A percentile compares a stretch with the other conserved stretches of the same genome.
Conservation (phyloP, 2,113 vertebrate species). For the Pelvicachromis taeniatus region DNA sequence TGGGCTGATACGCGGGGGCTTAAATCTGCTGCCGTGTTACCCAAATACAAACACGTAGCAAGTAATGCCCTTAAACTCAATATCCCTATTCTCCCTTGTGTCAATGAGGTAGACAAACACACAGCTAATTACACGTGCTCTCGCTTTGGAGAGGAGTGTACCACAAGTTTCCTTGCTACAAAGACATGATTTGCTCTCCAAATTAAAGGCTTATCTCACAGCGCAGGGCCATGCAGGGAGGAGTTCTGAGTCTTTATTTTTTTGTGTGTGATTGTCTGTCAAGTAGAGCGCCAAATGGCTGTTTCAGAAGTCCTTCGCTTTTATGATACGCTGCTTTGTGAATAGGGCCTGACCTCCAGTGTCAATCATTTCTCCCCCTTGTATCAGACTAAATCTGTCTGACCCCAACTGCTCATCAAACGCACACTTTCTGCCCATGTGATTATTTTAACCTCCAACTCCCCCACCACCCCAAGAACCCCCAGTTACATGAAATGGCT, state of each 20-base stretch:
- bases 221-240: constrained; percentile 12
- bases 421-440: not conserved
- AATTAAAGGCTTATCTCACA: constrained; percentile 60
- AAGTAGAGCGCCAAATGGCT: constrained; percentile 37
- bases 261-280: constrained; percentile 31
- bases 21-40: constrained; percentile 31
- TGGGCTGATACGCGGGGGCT: not conserved
- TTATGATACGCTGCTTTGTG: constrained; percentile 33
- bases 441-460: not conserved
- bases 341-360: constrained; percentile 23
- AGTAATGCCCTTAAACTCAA: constrained; percentile 53
- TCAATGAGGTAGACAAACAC: constrained; percentile 58
- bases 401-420: constrained; percentile 19
- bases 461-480: not conserved
- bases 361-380: constrained; percentile 42
- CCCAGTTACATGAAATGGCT: not conserved
- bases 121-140: constrained; percentile 62
- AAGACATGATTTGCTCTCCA: constrained; percentile 39
- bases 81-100: constrained; percentile 43
- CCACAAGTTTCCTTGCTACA: constrained; percentile 26
- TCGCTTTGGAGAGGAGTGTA: constrained; percentile 29
- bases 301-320: constrained; percentile 38
- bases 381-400: constrained; percentile 13
- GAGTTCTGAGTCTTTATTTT: constrained; percentile 4
- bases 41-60: constrained; percentile 45